These are phyloP conservation scores for Lithophane semibrunnea DNA, from an alignment of 2,888 invertebrate species.

Conservation along the genomic window DNA sequence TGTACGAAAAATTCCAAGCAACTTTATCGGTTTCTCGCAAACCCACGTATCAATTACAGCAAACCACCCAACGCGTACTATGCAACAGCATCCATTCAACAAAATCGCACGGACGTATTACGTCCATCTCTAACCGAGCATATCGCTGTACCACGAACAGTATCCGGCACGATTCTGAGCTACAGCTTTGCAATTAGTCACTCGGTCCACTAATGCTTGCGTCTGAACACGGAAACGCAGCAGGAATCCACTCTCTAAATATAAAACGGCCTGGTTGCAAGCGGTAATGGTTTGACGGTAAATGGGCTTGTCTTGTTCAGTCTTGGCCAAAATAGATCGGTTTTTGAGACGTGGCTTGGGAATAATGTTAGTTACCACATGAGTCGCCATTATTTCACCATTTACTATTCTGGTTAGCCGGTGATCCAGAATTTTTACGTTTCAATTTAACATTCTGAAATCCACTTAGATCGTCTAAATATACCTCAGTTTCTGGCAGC, in stretches of 20 bases:
- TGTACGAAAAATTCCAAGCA: not conserved
- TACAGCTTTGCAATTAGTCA: constrained; percentile 73
- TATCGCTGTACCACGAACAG: constrained; percentile 67
- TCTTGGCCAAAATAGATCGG: constrained; percentile 56
- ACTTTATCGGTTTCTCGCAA: not conserved
- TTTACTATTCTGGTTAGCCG: not conserved
- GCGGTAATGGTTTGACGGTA: constrained; percentile 55
- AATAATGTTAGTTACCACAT: not conserved
- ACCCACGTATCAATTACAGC: constrained; percentile 17
- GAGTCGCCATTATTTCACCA: not conserved
- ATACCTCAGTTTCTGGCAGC: not conserved
- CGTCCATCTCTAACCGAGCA: constrained; percentile 47
- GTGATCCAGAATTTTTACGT: not conserved
- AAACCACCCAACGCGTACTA: constrained; percentile 24
- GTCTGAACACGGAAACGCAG: constrained; percentile 65
- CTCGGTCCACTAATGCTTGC: constrained; percentile 64
- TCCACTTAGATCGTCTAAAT: not conserved
- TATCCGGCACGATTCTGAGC: constrained; percentile 72
- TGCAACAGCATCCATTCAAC: constrained; percentile 37
- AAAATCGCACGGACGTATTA: constrained; percentile 49
- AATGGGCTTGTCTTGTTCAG: constrained; percentile 58
- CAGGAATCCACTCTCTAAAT: constrained; percentile 66
- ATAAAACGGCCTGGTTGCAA: constrained; percentile 66
- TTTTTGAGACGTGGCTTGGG: constrained; percentile 24
- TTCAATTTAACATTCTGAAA: not conserved